Percentiles rank a stretch among this genome's conserved stretches.
Evolutionary conservation across 2,888 invertebrate species (phyloP).

Genomic region (Agrotis segetum): DNA sequence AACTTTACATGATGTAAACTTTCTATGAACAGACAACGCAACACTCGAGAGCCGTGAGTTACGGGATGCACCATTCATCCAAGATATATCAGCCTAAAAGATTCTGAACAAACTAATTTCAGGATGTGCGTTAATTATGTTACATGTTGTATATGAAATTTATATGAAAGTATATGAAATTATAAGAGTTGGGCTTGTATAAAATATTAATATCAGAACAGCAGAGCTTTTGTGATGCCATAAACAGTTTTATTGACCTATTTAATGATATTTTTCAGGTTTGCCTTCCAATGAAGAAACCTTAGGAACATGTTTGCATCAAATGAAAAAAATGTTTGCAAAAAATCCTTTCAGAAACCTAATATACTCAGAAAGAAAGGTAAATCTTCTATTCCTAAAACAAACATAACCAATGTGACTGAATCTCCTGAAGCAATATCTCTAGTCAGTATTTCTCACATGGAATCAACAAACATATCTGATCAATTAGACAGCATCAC

Average conservation of each 20-base stretch:
- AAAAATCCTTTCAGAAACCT: conserved; percentile 84
- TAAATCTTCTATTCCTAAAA: conserved; percentile 65
- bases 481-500: conserved; percentile 24
- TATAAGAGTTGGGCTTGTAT: too few species aligned
- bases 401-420: conserved; percentile 55
- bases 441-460: conserved; percentile 41
- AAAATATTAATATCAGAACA: background rate
- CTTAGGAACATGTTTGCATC: conserved; percentile 80
- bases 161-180: too few species aligned
- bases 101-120: too few species aligned
- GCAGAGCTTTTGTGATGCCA: background rate
- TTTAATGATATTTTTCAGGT: conserved; percentile 34
- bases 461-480: conserved; percentile 28
- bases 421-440: conserved; percentile 66
- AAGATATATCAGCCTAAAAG: background rate
- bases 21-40: too few species aligned
- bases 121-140: too few species aligned
- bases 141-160: too few species aligned
- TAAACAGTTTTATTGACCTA: background rate
- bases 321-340: conserved; percentile 75
- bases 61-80: too few species aligned
- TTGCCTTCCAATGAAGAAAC: conserved; percentile 56
- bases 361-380: conserved; percentile 84
- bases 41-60: too few species aligned
- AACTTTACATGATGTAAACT: background rate